Evolutionary conservation across 2,888 invertebrate species (phyloP).

Genomic region (Apomyelois bistriatella): DNA sequence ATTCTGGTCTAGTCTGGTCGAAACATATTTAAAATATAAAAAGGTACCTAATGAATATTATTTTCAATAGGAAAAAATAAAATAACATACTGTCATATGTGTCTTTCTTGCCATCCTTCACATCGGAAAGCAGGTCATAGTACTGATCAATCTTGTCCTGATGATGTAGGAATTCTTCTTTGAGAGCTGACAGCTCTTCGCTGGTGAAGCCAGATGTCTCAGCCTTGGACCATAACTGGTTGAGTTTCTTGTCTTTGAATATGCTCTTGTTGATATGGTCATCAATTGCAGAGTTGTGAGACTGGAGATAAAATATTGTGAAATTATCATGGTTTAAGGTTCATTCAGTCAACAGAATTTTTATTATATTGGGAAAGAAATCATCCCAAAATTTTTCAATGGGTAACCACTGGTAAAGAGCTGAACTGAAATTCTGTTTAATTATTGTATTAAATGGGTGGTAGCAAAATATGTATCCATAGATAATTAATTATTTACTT

Average conservation of each 20-base stretch:
- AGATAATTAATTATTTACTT: too few relatives aligned
- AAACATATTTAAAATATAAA: too few relatives aligned
- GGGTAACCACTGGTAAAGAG: too few relatives aligned
- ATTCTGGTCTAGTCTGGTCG: too few relatives aligned
- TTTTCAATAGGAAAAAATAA: too few relatives aligned
- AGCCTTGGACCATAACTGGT: constrained; percentile 94
- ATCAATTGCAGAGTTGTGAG: constrained; percentile 68
- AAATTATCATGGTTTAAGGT: too few relatives aligned
- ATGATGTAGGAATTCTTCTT: constrained; percentile 94
- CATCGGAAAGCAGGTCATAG: constrained; percentile 86
- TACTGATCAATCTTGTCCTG: constrained; percentile 96
- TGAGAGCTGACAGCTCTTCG: constrained; percentile 89
- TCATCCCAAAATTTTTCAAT: too few relatives aligned
- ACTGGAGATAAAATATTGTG: constrained; percentile 31
- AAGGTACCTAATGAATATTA: too few relatives aligned
- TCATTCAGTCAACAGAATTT: not conserved
- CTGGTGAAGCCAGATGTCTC: constrained; percentile 92
- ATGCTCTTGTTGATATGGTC: constrained; percentile 86
- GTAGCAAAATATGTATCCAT: too few relatives aligned
- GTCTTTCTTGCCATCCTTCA: constrained; percentile 80
- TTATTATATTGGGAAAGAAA: too few relatives aligned
- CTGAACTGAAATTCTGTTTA: too few relatives aligned
- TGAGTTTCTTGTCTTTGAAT: constrained; percentile 94
- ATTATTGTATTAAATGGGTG: not conserved
- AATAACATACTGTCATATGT: constrained; percentile 82